Base-by-base conservation (phyloP, 2,113 vertebrate genomes). In the Electrona antarctica region DNA sequence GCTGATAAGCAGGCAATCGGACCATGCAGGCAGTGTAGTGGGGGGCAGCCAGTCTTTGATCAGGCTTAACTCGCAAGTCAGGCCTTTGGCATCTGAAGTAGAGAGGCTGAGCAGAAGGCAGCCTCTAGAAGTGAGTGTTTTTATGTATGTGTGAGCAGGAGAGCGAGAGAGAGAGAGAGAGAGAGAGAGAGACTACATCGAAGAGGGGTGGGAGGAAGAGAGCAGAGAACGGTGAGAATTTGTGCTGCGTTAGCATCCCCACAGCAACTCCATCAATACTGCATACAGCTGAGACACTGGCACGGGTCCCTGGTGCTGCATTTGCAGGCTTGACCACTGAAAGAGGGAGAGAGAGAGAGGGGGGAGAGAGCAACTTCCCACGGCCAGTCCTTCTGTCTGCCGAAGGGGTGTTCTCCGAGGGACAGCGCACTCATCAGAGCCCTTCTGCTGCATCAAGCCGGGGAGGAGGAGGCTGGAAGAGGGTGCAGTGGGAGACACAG, bases 231-330 rank as follows among this genome's bases (percentile, higher is more conserved):
- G 78, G 81, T 79, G 89, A 86, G 86, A 85, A 91, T 91, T 93
- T 85, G 85, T 93, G 92, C 93, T 92, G 92, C 89, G 92, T 93
- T 91, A 92, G 93, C 93, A 94, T 93, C 91, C 89, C 88, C 90
- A 86, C 88, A 93, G 91, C 91, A 91, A 92, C 92, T 93, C 91
- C 90, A 93, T 94, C 92, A 93, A 93, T 94, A 92, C 92, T 89
- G 93, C 92, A 91, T 88, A 90, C 90, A 90, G 92, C 92, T 90
- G 90, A 87, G 88, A 71, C 89, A 74, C 92, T 91, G 93, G 92
- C 92, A 86, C 74, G 84, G 87, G 69, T 89, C 80, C 82, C 78
- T 73, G 61, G 82, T 85, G 88, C 90, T 91, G 92, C 91, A 88
- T 83, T 69, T 80, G 67, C 81, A 76, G 76, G 69, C 85, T 86